A percentile compares a stretch with the other conserved stretches of the same genome.
Evolutionary conservation across 2,113 vertebrate species (phyloP).

Genomic region (Ophiodon elongatus): DNA sequence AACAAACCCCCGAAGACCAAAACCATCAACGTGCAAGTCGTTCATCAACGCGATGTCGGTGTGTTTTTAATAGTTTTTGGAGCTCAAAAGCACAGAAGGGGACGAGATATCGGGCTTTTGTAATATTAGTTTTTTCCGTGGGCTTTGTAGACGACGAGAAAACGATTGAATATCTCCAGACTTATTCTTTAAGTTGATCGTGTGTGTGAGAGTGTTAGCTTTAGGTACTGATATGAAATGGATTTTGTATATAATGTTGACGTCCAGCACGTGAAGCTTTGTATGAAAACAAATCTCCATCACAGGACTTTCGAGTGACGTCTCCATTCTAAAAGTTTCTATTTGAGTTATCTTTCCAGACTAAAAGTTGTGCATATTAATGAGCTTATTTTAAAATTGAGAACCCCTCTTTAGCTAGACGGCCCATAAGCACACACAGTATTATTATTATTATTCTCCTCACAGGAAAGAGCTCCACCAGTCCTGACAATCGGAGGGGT

Average conservation of each 20-base stretch:
- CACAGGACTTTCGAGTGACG: not conserved
- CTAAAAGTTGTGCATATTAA: conserved; percentile 3
- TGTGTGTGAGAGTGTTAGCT: conserved; percentile 37
- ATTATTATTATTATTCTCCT: conserved; percentile 73
- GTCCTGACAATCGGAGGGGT: conserved; percentile 88
- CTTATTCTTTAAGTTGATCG: conserved; percentile 3
- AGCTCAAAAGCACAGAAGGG: not conserved
- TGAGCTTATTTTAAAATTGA: not conserved
- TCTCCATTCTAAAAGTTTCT: not conserved
- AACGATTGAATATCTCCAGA: not conserved
- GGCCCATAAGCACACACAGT: conserved; percentile 73
- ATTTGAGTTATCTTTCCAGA: not conserved
- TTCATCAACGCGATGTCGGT: no score
- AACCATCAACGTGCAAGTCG: not conserved
- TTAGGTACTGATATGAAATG: conserved; percentile 62
- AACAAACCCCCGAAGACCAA: not conserved
- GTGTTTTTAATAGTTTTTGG: no score
- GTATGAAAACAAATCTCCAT: conserved; percentile 28
- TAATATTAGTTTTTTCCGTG: not conserved
- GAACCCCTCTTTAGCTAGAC: not conserved
- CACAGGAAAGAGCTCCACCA: conserved; percentile 80
- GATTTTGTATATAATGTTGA: conserved; percentile 50
- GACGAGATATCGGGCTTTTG: not conserved
- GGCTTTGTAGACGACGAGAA: not conserved
- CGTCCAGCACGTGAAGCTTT: conserved; percentile 49